These are phyloP conservation scores for Drosophila jambulina DNA, from an alignment of 1,140 invertebrate species.

Conservation along the genomic window DNA sequence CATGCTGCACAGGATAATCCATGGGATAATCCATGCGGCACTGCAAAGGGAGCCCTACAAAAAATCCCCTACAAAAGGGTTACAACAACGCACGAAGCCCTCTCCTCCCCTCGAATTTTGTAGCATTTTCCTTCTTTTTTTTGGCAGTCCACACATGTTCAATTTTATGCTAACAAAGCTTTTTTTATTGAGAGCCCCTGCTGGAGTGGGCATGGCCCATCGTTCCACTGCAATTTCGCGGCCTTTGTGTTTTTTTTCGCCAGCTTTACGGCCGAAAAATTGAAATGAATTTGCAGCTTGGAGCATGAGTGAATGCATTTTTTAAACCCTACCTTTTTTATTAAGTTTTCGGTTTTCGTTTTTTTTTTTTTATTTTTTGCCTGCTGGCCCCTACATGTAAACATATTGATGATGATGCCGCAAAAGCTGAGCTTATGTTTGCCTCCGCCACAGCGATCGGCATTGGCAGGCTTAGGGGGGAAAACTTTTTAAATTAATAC, in stretches of 20 bases:
- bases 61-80: slow-evolving; percentile 41
- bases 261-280: slow-evolving; percentile 53
- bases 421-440: slow-evolving; percentile 48
- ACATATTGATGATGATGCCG: slow-evolving; percentile 45
- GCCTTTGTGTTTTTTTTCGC: slow-evolving; percentile 61
- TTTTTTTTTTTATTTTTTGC: not conserved
- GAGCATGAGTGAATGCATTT: slow-evolving; percentile 59
- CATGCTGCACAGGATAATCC: slow-evolving; percentile 78
- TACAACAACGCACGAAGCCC: slow-evolving; percentile 32
- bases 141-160: slow-evolving; percentile 54
- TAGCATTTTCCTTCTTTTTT: not conserved
- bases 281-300: slow-evolving; percentile 67
- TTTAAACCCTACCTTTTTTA: slow-evolving; percentile 36
- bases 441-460: slow-evolving; percentile 29
- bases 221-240: slow-evolving; percentile 64
- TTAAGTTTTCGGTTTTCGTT: slow-evolving; percentile 19
- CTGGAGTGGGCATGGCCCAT: slow-evolving; percentile 16
- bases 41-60: slow-evolving; percentile 15
- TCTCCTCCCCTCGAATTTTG: not conserved
- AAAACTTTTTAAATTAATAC: slow-evolving; percentile 41
- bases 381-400: slow-evolving; percentile 34
- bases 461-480: slow-evolving; percentile 24
- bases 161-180: slow-evolving; percentile 77
- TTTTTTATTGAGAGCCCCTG: slow-evolving; percentile 51
- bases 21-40: slow-evolving; percentile 57